Percentiles rank a stretch among this genome's conserved stretches.
Conservation (phyloP, 2,888 invertebrate species). For the Aphodius granarius region DNA sequence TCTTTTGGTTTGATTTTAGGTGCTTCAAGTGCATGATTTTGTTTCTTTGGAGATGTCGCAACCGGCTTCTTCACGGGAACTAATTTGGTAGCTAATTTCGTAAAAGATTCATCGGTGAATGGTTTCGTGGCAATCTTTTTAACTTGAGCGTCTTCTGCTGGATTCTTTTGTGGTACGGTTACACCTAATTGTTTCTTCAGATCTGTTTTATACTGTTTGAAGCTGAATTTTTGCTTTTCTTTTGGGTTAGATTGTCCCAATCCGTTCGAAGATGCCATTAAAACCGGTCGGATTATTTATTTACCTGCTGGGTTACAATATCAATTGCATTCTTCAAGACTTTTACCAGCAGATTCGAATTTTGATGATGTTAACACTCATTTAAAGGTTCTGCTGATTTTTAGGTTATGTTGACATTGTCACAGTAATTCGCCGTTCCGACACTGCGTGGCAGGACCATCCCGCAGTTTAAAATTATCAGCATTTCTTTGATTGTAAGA, state of each 20-base stretch:
- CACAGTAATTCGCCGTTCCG: no score
- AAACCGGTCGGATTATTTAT: no score
- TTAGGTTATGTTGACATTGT: no score
- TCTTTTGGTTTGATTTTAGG: background rate
- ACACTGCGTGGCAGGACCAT: no score
- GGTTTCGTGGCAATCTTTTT: background rate
- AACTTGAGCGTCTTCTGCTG: background rate
- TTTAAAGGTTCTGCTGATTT: no score
- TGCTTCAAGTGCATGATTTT: background rate
- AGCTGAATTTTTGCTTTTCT: background rate
- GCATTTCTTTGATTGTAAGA: no score
- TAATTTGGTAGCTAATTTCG: background rate
- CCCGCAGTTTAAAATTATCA: no score
- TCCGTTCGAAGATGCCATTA: no score
- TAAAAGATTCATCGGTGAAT: background rate
- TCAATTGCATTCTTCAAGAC: no score
- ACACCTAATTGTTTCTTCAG: background rate
- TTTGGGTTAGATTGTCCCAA: background rate
- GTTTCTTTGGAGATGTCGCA: background rate
- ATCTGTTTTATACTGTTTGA: background rate
- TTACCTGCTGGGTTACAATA: no score
- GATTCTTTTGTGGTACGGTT: background rate
- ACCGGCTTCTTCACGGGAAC: background rate
- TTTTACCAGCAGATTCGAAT: no score
- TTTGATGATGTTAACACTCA: no score